Evolutionary conservation across 2,888 invertebrate genomes (phyloP), one percentile per base, ranked within the genome.

Genomic region (Clepsis dumicolana): DNA sequence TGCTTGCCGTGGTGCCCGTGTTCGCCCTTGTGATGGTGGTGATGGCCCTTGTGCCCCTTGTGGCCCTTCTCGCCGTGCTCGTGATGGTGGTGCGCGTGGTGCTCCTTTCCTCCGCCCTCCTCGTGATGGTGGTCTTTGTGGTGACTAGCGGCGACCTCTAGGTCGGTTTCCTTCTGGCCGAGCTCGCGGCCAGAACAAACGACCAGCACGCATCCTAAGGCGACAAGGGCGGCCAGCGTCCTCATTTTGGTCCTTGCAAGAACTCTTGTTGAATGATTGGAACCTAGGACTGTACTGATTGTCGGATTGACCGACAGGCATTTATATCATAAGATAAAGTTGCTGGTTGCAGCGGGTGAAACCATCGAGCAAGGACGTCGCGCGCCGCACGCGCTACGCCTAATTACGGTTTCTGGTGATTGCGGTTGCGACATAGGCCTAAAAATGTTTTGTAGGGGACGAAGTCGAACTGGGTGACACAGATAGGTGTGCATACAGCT

Each of bases 21-120:
- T 32, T 96, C 96, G 12, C 96, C 97, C 79, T 97, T 96, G 77
- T 97, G 96, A 89, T 96, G 96, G 79, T 97, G 95, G 78, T 97
- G 96, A 74, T 96, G 95, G 41, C 95, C 94, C 81, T 96, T 96
- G 88, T 97, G 96, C 0, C 97, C 97, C 78, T 97, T 97, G 73
- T 96, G 96, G 0, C 96, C 96, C 80, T 97, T 96, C 74, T 96
- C 95, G 0, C 96, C 96, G 81, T 96, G 95, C 66, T 95, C 94
- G 74, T 95, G 94, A 80, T 96, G 95, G 78, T 96, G 96, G 73
- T 96, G 95, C 1, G 90, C 94, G 77, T 96, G 95, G 76, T 96
- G 95, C 72, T 95, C 94, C 73, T 95, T 94, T 64, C 96, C 96
- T 14, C 96, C 96, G 27, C 96, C 96, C 70, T 94, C 94, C 81